Evolutionary conservation across 2,113 vertebrate species (phyloP).

Genomic region (Craseonycteris thonglongyai): DNA sequence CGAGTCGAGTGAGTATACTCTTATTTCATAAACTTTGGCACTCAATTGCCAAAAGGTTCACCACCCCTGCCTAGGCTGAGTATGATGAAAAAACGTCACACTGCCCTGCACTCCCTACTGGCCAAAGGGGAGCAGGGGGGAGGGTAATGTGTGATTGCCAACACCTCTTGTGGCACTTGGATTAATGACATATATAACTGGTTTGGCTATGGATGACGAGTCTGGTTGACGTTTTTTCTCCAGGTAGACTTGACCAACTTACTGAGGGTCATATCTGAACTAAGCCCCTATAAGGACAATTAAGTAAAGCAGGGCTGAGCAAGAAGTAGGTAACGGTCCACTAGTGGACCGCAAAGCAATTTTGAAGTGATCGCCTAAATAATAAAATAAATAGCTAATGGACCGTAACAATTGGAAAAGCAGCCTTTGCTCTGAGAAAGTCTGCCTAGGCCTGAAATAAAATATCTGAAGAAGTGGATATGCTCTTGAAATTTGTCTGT

Average conservation of each 20-base stretch:
- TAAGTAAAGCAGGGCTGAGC: too few species aligned
- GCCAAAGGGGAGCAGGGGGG: background rate
- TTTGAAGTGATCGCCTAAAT: too few species aligned
- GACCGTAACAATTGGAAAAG: too few species aligned
- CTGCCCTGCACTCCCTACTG: background rate
- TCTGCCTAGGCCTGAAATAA: too few species aligned
- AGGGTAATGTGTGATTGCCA: background rate
- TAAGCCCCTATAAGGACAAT: background rate
- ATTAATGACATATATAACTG: background rate
- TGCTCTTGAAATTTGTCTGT: background rate
- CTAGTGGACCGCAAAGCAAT: too few species aligned
- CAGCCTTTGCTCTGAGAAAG: too few species aligned
- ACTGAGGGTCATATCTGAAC: background rate
- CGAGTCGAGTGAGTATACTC: too few species aligned
- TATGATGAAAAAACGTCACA: background rate
- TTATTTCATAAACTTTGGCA: too few species aligned
- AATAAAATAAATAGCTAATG: too few species aligned
- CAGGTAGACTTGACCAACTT: background rate
- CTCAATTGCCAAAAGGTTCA: too few species aligned
- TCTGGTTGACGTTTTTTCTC: background rate
- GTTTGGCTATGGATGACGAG: background rate
- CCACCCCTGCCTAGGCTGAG: background rate
- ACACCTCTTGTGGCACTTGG: background rate
- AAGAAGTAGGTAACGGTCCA: too few species aligned
- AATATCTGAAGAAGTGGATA: background rate